A percentile compares a stretch with the other conserved stretches of the same genome.
Evolutionary conservation across 2,113 vertebrate genomes (phyloP).

Genomic region (Salvelinus sp.): DNA sequence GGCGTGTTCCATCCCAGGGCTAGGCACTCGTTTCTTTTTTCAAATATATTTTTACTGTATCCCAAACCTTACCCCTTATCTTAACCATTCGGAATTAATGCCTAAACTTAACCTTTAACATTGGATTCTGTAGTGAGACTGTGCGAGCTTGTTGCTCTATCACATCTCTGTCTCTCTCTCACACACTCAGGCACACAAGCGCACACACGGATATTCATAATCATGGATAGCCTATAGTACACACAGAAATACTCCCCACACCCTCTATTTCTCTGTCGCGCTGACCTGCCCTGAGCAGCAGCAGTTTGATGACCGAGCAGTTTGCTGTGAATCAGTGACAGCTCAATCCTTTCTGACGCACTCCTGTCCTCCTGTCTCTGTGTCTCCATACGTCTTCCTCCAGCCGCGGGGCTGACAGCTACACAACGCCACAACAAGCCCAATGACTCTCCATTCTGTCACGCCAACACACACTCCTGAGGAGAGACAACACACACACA

Average conservation of each 20-base stretch:
- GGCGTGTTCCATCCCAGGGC: too few relatives aligned
- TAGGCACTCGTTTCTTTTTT: too few relatives aligned
- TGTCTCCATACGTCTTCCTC: constrained; percentile 45
- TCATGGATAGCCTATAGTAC: not conserved
- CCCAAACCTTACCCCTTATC: too few relatives aligned
- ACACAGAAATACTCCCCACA: not conserved
- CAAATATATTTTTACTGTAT: too few relatives aligned
- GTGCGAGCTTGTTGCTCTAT: not conserved
- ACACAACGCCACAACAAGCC: constrained; percentile 31
- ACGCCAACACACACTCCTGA: constrained; percentile 5
- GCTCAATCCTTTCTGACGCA: constrained; percentile 56
- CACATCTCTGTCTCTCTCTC: not conserved
- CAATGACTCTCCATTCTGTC: constrained; percentile 34
- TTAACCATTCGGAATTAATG: too few relatives aligned
- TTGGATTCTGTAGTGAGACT: too few relatives aligned
- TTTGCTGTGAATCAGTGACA: constrained; percentile 53
- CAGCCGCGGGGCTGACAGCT: constrained; percentile 51
- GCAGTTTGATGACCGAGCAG: constrained; percentile 41
- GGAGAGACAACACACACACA: too few relatives aligned
- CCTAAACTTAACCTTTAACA: too few relatives aligned
- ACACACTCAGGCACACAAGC: too few relatives aligned
- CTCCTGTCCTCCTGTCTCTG: constrained; percentile 47
- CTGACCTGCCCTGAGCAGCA: constrained; percentile 6
- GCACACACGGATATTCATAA: not conserved
- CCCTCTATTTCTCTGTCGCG: not conserved